These are phyloP conservation scores for Pilophorus perplexus DNA, from an alignment of 2,888 invertebrate genomes.

Conservation along the genomic window DNA sequence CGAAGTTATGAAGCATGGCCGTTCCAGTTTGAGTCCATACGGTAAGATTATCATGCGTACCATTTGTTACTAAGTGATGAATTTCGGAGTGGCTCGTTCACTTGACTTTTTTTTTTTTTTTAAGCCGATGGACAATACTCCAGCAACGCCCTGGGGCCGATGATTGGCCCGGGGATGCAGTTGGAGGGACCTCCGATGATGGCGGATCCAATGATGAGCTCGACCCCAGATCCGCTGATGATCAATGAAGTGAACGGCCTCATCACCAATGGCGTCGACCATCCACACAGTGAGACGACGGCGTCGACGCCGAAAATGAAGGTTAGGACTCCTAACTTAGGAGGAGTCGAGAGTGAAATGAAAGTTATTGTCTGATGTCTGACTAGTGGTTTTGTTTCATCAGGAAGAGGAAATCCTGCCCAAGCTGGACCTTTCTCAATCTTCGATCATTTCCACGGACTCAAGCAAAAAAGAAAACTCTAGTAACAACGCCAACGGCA, in stretches of 20 bases:
- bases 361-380: neutral
- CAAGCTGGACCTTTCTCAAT: conserved; percentile 34
- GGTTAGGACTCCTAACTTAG: no score
- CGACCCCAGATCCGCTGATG: conserved; percentile 31
- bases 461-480: conserved; percentile 13
- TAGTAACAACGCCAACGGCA: conserved; percentile 8
- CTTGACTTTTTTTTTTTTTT: no score
- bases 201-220: conserved; percentile 33
- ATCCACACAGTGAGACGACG: conserved; percentile 1
- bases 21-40: conserved; percentile 33
- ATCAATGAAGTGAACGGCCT: conserved; percentile 37
- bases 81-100: neutral
- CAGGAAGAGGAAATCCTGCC: conserved; percentile 45
- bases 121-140: conserved; percentile 41
- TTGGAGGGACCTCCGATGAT: conserved; percentile 37
- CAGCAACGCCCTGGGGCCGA: conserved; percentile 15
- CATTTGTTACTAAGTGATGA: neutral
- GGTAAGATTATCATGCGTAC: conserved; percentile 7
- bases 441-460: conserved; percentile 12
- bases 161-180: conserved; percentile 39
- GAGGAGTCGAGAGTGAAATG: no score
- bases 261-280: conserved; percentile 25
- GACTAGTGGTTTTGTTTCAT: neutral
- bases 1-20: conserved; percentile 31
- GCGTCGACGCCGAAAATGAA: conserved; percentile 22